These are phyloP conservation scores for Phyllotis vaccarum DNA, from an alignment of 2,797 vertebrate genomes.

Conservation along the genomic window DNA sequence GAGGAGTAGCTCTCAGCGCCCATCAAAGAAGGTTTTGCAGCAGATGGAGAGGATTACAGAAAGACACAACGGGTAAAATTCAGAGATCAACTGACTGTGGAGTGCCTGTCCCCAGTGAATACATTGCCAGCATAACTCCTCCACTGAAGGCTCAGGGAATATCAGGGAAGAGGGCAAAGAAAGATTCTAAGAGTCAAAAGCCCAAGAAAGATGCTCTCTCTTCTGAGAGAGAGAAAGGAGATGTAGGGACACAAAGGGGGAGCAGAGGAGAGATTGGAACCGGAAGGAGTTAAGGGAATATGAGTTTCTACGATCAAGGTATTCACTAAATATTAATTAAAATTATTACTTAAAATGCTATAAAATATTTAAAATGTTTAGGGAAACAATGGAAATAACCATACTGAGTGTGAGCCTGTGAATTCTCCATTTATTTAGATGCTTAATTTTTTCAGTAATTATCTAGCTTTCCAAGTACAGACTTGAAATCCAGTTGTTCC, in stretches of 20 bases:
- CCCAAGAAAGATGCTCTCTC: background rate
- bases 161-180: background rate
- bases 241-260: background rate
- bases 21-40: background rate
- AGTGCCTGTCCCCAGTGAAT: background rate
- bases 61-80: background rate
- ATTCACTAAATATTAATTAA: background rate
- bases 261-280: background rate
- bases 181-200: background rate
- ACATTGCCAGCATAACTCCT: background rate
- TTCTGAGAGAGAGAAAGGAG: background rate
- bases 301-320: background rate
- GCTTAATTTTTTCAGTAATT: background rate
- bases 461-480: background rate
- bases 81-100: background rate
- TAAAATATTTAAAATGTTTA: background rate
- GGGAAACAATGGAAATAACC: background rate
- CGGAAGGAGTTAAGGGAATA: background rate
- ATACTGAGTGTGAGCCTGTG: background rate
- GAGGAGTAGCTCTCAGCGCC: background rate
- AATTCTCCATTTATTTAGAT: slow-evolving; percentile 9
- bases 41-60: background rate
- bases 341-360: background rate
- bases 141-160: background rate
- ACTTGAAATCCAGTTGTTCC: background rate